Conservation (phyloP, 2,797 vertebrate genomes). For the Tachyglossus aculeatus region DNA sequence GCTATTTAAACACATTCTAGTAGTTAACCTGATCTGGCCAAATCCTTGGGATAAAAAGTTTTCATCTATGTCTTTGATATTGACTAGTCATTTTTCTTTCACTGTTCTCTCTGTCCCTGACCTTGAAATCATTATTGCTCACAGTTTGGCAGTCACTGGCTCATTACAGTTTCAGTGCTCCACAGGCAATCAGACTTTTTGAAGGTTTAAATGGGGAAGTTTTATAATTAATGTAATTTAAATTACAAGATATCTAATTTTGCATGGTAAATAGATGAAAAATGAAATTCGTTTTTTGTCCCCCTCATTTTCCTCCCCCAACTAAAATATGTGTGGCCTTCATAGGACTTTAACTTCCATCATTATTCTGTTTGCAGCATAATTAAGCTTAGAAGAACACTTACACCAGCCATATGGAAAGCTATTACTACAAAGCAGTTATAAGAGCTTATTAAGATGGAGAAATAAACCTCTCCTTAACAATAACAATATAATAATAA, state of each 20-base stretch:
- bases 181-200: constrained; percentile 33
- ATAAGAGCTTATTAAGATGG: too few relatives aligned
- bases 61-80: constrained; percentile 47
- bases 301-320: constrained; percentile 20
- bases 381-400: constrained; percentile 30
- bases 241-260: constrained; percentile 42
- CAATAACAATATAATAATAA: too few relatives aligned
- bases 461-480: too few relatives aligned
- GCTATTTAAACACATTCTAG: constrained; percentile 44
- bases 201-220: constrained; percentile 43
- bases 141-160: constrained; percentile 24
- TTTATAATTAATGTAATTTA: constrained; percentile 45
- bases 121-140: constrained; percentile 61
- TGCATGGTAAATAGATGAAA: constrained; percentile 25
- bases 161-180: constrained; percentile 45
- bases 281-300: constrained; percentile 24
- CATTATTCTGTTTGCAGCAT: background rate
- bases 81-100: constrained; percentile 37
- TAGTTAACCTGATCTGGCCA: constrained; percentile 47
- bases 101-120: constrained; percentile 26
- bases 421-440: constrained; percentile 34
- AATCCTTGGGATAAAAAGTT: constrained; percentile 39
- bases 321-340: constrained; percentile 10
- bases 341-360: constrained; percentile 19
- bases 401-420: constrained; percentile 27